Evolutionary conservation across 2,113 vertebrate species (phyloP).

Genomic region (Alethe diademata): DNA sequence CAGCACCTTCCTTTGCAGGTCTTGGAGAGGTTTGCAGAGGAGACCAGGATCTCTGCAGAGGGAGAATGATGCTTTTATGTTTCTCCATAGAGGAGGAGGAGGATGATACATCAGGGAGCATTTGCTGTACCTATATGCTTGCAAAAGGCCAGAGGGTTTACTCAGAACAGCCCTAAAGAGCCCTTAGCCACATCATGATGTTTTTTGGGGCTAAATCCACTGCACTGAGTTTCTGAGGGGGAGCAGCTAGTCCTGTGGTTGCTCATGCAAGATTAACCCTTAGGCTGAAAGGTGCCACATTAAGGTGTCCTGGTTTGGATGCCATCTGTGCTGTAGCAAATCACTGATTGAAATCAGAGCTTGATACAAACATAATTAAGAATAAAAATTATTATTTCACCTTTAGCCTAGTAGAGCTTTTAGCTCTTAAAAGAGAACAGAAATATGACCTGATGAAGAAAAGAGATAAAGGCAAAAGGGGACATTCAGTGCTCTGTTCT

Average conservation of each 20-base stretch:
- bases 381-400: neutral
- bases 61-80: neutral
- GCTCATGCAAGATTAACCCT: neutral
- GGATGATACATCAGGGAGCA: neutral
- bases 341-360: neutral
- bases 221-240: neutral
- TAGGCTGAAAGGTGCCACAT: neutral
- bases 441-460: neutral
- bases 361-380: neutral
- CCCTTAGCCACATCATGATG: neutral
- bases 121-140: neutral
- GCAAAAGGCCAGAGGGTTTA: neutral
- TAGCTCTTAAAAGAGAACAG: neutral
- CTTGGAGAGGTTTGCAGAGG: neutral
- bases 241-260: rapidly evolving
- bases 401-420: neutral
- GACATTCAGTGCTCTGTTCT: neutral
- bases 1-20: neutral
- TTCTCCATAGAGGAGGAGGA: neutral
- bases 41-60: neutral
- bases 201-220: neutral
- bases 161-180: neutral
- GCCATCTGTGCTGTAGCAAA: neutral
- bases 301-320: neutral
- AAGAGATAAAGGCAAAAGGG: neutral